phyloP scores from a whole-genome alignment of 2,113 vertebrate genomes.

The Pygathrix nemaeus region DNA sequence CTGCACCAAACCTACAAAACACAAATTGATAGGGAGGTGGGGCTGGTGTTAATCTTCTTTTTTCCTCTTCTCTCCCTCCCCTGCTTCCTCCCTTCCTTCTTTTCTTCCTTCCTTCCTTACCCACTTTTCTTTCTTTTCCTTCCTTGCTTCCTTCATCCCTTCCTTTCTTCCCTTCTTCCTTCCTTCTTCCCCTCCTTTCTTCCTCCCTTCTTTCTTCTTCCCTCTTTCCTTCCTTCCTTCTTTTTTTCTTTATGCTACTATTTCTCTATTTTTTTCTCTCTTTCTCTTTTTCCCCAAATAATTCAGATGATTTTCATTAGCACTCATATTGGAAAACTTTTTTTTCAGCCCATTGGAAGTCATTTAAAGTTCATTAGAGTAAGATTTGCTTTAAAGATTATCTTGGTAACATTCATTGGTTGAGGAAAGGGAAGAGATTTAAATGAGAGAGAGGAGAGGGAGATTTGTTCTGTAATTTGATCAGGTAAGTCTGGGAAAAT shows the following conservation, averaged over 20 bases:
- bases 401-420: background rate
- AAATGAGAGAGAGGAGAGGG: background rate
- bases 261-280: too few species aligned
- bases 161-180: too few species aligned
- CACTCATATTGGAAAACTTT: background rate
- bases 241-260: background rate
- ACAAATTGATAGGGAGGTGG: background rate
- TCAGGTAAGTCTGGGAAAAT: too few species aligned
- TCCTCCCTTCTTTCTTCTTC: background rate
- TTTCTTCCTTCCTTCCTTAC: background rate
- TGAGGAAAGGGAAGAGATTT: background rate
- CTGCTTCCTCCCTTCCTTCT: accelerated
- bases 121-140: background rate
- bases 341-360: background rate
- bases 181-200: background rate
- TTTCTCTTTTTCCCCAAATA: background rate
- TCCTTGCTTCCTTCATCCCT: too few species aligned
- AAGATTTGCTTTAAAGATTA: background rate
- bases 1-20: background rate
- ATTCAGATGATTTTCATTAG: background rate
- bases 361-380: background rate
- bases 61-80: background rate
- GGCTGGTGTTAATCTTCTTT: background rate
- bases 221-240: background rate
- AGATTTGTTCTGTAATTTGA: background rate